phyloP scores from a whole-genome alignment of 2,113 vertebrate genomes.

The Poeciliopsis prolifica region DNA sequence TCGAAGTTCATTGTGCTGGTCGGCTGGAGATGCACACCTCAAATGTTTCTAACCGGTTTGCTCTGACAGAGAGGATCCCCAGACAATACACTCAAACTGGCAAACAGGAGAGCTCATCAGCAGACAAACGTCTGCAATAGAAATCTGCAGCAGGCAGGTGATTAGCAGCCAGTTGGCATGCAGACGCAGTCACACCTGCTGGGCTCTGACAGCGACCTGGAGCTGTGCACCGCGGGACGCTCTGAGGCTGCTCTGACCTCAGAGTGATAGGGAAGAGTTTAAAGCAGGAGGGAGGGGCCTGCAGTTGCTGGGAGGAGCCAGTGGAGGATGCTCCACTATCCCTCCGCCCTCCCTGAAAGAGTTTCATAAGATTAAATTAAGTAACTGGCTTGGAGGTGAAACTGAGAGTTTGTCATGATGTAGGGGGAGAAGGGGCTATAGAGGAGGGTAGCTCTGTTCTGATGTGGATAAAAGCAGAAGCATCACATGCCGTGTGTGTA shows the following conservation, averaged over 20 bases:
- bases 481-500: too few species aligned
- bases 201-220: slow-evolving; percentile 15
- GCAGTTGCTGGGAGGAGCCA: slow-evolving; percentile 39
- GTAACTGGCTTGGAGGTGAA: slow-evolving; percentile 3
- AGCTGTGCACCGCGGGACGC: slow-evolving; percentile 10
- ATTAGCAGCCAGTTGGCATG: slow-evolving; percentile 8
- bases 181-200: slow-evolving; percentile 33
- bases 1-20: slow-evolving; percentile 69
- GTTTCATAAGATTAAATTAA: slow-evolving; percentile 36
- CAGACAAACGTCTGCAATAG: slow-evolving; percentile 18
- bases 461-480: neutral
- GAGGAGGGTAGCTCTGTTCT: neutral
- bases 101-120: slow-evolving; percentile 1
- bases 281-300: slow-evolving; percentile 40
- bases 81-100: neutral
- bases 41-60: slow-evolving; percentile 5
- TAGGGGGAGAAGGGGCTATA: neutral
- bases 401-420: neutral
- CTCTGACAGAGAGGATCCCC: slow-evolving; percentile 18
- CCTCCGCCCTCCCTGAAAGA: slow-evolving; percentile 6
- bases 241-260: slow-evolving; percentile 18
- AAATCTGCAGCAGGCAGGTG: slow-evolving; percentile 12
- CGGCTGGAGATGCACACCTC: neutral
- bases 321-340: slow-evolving; percentile 10
- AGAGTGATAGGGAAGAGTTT: slow-evolving; percentile 32